Percentiles rank a stretch among this genome's conserved stretches.
These are phyloP conservation scores for Lasioglossum figueresi DNA, from an alignment of 2,888 invertebrate genomes.

Conservation along the genomic window DNA sequence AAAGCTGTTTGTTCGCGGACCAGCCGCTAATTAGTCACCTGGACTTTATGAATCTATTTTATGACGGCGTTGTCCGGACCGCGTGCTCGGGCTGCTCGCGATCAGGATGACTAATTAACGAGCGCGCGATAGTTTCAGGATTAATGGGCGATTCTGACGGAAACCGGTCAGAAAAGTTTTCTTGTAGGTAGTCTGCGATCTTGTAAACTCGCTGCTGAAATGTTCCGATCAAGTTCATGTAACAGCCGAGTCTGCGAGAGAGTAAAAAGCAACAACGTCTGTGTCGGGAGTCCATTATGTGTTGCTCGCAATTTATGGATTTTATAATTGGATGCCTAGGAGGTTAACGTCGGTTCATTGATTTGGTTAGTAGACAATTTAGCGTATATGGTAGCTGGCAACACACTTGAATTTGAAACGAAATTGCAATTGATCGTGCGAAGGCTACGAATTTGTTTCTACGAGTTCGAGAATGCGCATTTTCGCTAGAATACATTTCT, in stretches of 20 bases:
- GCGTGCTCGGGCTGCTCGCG: background rate
- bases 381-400: no score
- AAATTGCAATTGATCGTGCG: no score
- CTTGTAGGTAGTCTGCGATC: background rate
- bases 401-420: no score
- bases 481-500: background rate
- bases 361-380: no score
- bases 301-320: background rate
- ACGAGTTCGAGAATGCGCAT: no score
- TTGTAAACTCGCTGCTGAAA: background rate
- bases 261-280: no score
- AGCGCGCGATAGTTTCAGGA: background rate
- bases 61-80: background rate
- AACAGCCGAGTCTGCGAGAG: background rate
- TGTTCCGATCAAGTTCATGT: background rate
- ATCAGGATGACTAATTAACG: conserved; percentile 17
- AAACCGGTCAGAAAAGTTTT: background rate
- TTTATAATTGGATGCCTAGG: background rate
- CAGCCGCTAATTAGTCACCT: conserved; percentile 38
- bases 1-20: conserved; percentile 45
- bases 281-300: background rate
- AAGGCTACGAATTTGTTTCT: no score
- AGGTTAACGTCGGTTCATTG: background rate
- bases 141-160: background rate
- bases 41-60: conserved; percentile 27